phyloP scores from a whole-genome alignment of 2,113 vertebrate species.

The Poecile atricapillus region DNA sequence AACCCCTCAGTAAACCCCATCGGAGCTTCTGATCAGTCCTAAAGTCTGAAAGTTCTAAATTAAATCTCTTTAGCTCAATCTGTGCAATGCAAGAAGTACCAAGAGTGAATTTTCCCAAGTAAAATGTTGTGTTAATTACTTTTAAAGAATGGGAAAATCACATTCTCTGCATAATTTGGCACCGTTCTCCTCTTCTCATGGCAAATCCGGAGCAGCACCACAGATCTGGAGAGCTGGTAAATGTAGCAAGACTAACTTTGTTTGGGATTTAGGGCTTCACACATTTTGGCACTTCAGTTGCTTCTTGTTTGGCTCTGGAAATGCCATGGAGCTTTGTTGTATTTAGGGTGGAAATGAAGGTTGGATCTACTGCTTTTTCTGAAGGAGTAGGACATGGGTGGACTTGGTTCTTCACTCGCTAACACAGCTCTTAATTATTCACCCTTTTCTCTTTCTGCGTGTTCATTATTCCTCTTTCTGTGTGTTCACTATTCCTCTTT shows the following conservation, averaged over 20 bases:
- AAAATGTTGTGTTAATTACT: background rate
- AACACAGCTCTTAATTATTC: background rate
- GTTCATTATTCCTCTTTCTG: background rate
- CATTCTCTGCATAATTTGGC: background rate
- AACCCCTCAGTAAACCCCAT: background rate
- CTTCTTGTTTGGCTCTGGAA: background rate
- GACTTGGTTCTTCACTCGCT: background rate
- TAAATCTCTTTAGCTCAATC: background rate
- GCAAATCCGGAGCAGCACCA: background rate
- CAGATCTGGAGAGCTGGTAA: background rate
- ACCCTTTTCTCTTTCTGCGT: background rate
- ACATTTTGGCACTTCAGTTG: background rate
- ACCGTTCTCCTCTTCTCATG: background rate
- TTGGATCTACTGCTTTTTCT: background rate
- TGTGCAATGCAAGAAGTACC: fast-evolving
- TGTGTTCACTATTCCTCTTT: background rate
- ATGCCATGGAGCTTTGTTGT: background rate
- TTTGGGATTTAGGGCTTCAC: background rate
- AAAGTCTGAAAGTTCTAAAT: background rate
- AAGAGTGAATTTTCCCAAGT: background rate
- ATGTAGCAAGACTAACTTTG: background rate
- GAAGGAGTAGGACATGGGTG: background rate
- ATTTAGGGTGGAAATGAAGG: background rate
- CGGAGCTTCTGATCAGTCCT: background rate
- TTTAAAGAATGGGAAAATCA: background rate